Evolutionary conservation across 2,888 invertebrate genomes (phyloP).

Genomic region (Colletes collaris): DNA sequence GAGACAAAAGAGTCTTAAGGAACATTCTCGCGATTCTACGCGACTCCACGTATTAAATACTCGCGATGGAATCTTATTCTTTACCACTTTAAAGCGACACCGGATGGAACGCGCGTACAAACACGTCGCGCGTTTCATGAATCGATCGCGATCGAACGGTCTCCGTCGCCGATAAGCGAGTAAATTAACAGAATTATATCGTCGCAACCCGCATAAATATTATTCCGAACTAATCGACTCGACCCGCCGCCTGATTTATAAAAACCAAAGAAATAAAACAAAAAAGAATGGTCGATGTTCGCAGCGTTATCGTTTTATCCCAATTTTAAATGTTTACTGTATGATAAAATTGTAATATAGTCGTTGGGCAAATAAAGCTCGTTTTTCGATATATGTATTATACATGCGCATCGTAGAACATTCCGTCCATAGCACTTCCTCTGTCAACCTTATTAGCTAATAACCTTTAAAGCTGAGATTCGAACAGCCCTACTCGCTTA

Average conservation of each 20-base stretch:
- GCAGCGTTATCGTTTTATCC: conserved; percentile 77
- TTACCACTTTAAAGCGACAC: conserved; percentile 8
- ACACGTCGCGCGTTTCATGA: conserved; percentile 31
- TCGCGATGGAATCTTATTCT: conserved; percentile 1
- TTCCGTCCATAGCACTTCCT: too few species aligned
- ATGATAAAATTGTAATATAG: conserved; percentile 80
- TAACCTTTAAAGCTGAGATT: too few species aligned
- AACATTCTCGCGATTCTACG: conserved; percentile 12
- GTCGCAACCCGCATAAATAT: conserved; percentile 53
- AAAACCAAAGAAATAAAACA: conserved; percentile 32
- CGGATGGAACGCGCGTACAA: conserved; percentile 13
- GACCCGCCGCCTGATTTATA: conserved; percentile 70
- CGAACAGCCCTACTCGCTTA: too few species aligned
- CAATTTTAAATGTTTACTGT: conserved; percentile 80
- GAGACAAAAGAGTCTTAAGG: conserved; percentile 23
- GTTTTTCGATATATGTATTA: conserved; percentile 71
- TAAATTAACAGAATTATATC: conserved; percentile 38
- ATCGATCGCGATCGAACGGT: conserved; percentile 53
- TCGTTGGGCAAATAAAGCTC: conserved; percentile 81
- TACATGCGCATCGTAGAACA: background rate
- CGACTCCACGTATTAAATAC: conserved; percentile 21
- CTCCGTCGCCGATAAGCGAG: conserved; percentile 38
- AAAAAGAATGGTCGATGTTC: conserved; percentile 70
- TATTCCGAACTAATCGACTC: conserved; percentile 44
- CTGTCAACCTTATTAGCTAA: too few species aligned